Evolutionary conservation across 2,113 vertebrate species (phyloP), one percentile per base, ranked within the genome.

Genomic region (Coturnix japonica): DNA sequence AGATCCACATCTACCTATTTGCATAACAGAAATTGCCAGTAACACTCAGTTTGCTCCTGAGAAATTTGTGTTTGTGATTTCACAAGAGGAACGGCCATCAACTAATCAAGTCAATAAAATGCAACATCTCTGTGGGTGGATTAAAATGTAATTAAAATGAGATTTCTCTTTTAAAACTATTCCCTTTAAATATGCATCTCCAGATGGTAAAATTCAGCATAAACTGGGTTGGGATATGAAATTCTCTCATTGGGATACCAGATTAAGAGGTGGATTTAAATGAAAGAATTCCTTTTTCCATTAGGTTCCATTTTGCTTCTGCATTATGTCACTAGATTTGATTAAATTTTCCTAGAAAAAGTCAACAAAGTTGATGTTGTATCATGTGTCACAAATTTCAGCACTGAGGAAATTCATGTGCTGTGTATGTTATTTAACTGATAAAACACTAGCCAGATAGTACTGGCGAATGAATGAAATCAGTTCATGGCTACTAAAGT

Each of bases 91-190:
- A 86, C 0, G 1, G 66, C 26, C 66, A 28, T 66, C 10, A 3
- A 56, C 66, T 87, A 87, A 88, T 88, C 56, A 59, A 93, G 72
- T 92, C 15, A 73, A 63, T 69, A 72, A 90, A 82, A 61, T 37
- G 46, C 46, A 92, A 54, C 49, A 46, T 70, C 3, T 74, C 56
- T 43, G 33, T 26, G 37, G 49, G 30, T n/a, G 28, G 74, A 73
- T 79, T 89, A 84, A 87, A 85, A 76, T 25, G 16, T 57, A 87
- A 82, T 70, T 85, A 75, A 89, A 95, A 81, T 23, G 19, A 51
- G 30, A 90, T 86, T 89, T 84, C 47, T 75, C 25, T 65, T 72
- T 75, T 66, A 56, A 84, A 78, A 78, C 6, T 56, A 9, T 60
- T 83, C 37, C 20, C 81, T 90, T 65, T 60, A 93, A 82, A 60